These are phyloP conservation scores for Marmota flaviventris DNA, from an alignment of 2,113 vertebrate species.

Conservation along the genomic window DNA sequence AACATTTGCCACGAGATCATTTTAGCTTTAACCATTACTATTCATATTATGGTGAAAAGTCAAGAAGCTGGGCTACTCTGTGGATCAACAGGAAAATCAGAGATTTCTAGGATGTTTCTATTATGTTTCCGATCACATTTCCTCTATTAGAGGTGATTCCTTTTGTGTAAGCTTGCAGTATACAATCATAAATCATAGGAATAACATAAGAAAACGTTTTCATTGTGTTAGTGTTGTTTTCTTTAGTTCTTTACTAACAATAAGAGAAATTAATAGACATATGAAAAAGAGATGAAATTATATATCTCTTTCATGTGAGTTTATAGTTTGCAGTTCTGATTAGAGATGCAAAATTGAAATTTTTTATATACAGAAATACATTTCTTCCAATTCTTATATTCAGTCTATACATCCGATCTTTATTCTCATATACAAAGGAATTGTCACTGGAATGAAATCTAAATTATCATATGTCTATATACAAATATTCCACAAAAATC, in stretches of 20 bases:
- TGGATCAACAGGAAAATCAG: neutral
- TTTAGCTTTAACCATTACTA: neutral
- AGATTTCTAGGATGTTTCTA: neutral
- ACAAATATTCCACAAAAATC: no score
- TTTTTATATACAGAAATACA: neutral
- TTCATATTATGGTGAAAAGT: neutral
- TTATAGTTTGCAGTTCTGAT: neutral
- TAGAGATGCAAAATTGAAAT: slow-evolving; percentile 36
- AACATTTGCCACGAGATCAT: neutral
- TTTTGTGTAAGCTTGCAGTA: neutral
- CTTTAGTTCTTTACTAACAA: neutral
- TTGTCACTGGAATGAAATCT: neutral
- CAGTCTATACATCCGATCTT: neutral
- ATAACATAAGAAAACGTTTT: neutral
- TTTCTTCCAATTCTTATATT: neutral
- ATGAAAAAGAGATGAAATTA: neutral
- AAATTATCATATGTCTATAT: no score
- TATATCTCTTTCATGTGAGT: neutral
- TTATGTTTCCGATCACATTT: neutral
- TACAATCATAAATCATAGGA: neutral
- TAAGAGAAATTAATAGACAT: neutral
- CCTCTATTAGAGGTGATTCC: neutral
- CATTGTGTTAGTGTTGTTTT: neutral
- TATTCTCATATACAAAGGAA: neutral
- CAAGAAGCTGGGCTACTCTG: neutral